Evolutionary conservation across 2,888 invertebrate species (phyloP), one percentile per base, ranked within the genome.

Genomic region (Campoletis raptor): DNA sequence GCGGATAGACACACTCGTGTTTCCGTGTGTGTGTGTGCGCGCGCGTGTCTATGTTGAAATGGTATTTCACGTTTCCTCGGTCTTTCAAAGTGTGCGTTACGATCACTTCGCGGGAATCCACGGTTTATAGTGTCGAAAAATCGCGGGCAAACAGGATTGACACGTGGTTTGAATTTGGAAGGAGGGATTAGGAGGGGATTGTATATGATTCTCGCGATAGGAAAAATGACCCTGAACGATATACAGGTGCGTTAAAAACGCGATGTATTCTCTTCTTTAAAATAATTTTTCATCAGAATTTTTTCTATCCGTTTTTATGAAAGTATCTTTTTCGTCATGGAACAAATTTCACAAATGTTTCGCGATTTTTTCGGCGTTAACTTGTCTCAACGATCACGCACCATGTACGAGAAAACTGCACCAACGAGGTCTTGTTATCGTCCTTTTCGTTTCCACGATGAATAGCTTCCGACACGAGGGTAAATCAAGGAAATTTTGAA

Each of bases 21-120:
- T 12, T 82, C 57, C 15, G 42, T 37, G 77, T 85, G 86, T 86
- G 88, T 88, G 89, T 85, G 87, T 88, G 81, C 61, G 88, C 89
- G 80, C 66, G 82, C 83, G 83, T 77, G 84, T 85, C 85, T 64
- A 7, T 4, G 48, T 70, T 82, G 64, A 77, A 73, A 85, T 48
- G 57, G 54, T 61, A 40, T 79, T 79, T 70, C 69, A 45, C 74
- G 73, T 57, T 76, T 61, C 66, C 72, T 42, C 72, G 18, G 12
- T 42, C 45, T 64, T 9, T 42, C 48, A 8, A 45, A 77, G 66
- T 80, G 73, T 78, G 81, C 85, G 88, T 82, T 82, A 83, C 88
- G 88, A 85, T 72, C 45, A 72, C 80, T 72, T 64, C 61, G 70
- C 70, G 80, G 57, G 40, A 66, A 73, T 81, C 66, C 40, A 40